These are phyloP conservation scores for Samia ricini DNA, from an alignment of 1,140 invertebrate genomes.

Conservation along the genomic window DNA sequence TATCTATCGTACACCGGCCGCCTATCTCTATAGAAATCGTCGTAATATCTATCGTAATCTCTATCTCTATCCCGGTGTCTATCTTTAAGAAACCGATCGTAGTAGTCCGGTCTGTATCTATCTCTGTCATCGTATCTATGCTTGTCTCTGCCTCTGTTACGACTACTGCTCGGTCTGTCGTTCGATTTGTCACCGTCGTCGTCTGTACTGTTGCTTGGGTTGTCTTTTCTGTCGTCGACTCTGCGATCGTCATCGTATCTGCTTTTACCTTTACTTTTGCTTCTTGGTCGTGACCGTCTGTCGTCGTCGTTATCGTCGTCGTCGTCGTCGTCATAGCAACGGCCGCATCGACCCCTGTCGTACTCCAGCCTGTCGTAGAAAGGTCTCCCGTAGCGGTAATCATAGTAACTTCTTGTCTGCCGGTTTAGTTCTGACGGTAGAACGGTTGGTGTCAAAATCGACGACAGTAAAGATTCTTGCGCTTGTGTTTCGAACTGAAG, in stretches of 20 bases:
- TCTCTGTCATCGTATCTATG: constrained; percentile 63
- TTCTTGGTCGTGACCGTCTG: constrained; percentile 42
- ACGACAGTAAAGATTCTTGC: constrained; percentile 49
- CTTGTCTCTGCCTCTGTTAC: constrained; percentile 53
- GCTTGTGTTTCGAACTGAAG: constrained; percentile 19
- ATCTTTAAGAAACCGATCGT: constrained; percentile 59
- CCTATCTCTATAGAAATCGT: constrained; percentile 49
- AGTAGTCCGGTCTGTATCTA: constrained; percentile 63
- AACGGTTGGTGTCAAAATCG: constrained; percentile 43
- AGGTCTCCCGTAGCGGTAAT: constrained; percentile 28
- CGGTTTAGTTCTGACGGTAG: constrained; percentile 30
- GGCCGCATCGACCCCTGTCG: constrained; percentile 53
- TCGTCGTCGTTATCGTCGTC: constrained; percentile 51
- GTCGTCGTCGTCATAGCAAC: constrained; percentile 58
- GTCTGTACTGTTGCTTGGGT: constrained; percentile 25
- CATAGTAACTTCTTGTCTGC: constrained; percentile 60
- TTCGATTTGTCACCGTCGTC: constrained; percentile 43
- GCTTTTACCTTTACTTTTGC: constrained; percentile 50
- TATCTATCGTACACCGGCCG: constrained; percentile 51
- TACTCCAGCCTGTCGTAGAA: constrained; percentile 37
- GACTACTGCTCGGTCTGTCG: constrained; percentile 29
- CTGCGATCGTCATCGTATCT: constrained; percentile 49
- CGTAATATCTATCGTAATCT: constrained; percentile 41
- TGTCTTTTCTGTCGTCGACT: constrained; percentile 22
- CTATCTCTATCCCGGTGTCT: constrained; percentile 48